Evolutionary conservation across 2,797 vertebrate genomes (phyloP).

Genomic region (Galaxias olidus): DNA sequence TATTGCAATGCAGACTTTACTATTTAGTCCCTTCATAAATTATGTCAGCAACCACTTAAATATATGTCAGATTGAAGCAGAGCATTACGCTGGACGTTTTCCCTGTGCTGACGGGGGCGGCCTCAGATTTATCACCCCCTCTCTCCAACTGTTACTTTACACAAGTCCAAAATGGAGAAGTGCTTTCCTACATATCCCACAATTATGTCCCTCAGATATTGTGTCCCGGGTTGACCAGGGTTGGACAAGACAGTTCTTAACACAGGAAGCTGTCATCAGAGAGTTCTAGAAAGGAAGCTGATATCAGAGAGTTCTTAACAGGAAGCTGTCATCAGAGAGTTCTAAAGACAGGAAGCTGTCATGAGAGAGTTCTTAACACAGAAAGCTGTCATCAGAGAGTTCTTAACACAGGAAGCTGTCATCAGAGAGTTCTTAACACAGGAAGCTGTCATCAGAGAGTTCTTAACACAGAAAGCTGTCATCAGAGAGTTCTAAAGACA

Average conservation of each 20-base stretch:
- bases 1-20: conserved; percentile 61
- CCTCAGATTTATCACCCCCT: conserved; percentile 9
- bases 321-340: too few species aligned
- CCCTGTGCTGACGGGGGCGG: conserved; percentile 36
- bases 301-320: too few species aligned
- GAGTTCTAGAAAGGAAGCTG: too few species aligned
- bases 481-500: too few species aligned
- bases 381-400: too few species aligned
- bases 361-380: too few species aligned
- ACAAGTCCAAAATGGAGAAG: neutral
- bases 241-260: too few species aligned
- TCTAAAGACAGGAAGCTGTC: too few species aligned
- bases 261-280: too few species aligned
- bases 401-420: conserved; percentile 35
- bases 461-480: conserved; percentile 27
- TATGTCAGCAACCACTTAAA: conserved; percentile 69
- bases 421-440: conserved; percentile 34
- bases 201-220: too few species aligned
- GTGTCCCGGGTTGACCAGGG: too few species aligned
- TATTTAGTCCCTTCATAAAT: conserved; percentile 70
- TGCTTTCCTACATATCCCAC: too few species aligned
- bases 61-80: conserved; percentile 44
- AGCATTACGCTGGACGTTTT: conserved; percentile 45
- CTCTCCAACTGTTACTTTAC: neutral
- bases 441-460: conserved; percentile 18